phyloP scores from a whole-genome alignment of 2,797 vertebrate genomes.

The Delichon dasypus region DNA sequence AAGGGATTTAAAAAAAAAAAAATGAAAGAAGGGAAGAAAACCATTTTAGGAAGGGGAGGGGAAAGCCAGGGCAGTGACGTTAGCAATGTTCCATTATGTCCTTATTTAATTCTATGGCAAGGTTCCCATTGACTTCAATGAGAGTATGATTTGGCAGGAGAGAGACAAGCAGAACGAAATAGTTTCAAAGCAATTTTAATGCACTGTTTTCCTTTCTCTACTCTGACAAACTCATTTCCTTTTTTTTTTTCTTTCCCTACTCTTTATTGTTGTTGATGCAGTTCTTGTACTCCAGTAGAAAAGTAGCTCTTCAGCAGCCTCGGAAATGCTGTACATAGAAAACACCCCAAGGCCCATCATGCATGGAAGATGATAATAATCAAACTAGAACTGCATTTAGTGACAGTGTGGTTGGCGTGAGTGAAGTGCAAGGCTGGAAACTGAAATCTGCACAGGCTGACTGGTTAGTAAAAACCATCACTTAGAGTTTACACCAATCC shows the following conservation, averaged over 20 bases:
- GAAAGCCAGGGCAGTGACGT: neutral
- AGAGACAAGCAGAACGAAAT: slow-evolving; percentile 26
- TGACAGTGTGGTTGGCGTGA: neutral
- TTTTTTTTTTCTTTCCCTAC: no score
- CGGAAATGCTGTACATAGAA: neutral
- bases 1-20: neutral
- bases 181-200: slow-evolving; percentile 12
- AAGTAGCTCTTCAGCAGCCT: neutral
- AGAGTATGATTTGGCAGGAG: neutral
- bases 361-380: neutral
- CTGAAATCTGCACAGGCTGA: neutral
- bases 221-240: neutral
- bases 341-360: neutral
- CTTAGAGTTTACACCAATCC: neutral
- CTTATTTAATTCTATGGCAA: slow-evolving; percentile 11
- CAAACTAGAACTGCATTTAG: neutral
- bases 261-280: neutral
- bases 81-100: neutral
- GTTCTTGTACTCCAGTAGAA: neutral
- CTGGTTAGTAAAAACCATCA: neutral
- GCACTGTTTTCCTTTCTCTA: neutral
- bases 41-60: neutral
- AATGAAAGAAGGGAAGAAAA: slow-evolving; percentile 15
- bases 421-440: neutral
- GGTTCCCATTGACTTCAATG: neutral